Base-by-base conservation (phyloP, 2,113 vertebrate species). In the rabbit (Oryctolagus cuniculus) region DNA sequence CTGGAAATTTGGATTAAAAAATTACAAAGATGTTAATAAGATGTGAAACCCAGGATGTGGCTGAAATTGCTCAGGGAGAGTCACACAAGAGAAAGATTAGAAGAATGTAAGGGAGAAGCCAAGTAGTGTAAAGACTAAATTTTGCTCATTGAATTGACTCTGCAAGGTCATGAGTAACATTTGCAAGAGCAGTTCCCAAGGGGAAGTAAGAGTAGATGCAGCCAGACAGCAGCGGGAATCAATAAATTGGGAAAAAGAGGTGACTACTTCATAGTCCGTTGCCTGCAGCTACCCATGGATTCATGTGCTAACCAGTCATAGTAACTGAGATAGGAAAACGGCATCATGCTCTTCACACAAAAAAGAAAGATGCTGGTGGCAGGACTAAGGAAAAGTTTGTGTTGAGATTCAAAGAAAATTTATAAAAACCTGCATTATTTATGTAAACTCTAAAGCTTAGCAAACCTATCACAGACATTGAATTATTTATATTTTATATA, bases 361-460 rank as follows among this genome's bases (percentile, higher is more conserved):
- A 93, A 94, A 93, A 82, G 9, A 51, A 81, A 78, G 13, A 31
- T 81, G 12, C 24, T 67, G 2, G 31, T 55, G 9, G 19, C 27
- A 80, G 75, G 51, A 73, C 13, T 73, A 22, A 69, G 27, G 22
- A 74, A 90, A 90, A 29, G 0, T 4, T 61, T 27, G 44, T 11
- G 15, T 67, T 11, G 3, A 90, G 49, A 90, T 63, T 21, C 70
- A 34, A 95, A 93, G 55, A 49, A 81, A 91, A 36, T 79, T 44
- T 75, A 7, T 72, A 70, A 82, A 86, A 58, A 66, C 4, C 31
- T 72, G 27, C 25, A 61, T 63, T 69, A 55, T 89, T 89, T 70
- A 11, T 74, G 89, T 86, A 77, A 78, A 90, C 29, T 70, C 17
- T 82, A 86, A 80, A 61, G 31, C n/a, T 90, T n/a, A 81, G 69